phyloP scores from a whole-genome alignment of 2,888 invertebrate genomes.

The Drosophila crucigera region DNA sequence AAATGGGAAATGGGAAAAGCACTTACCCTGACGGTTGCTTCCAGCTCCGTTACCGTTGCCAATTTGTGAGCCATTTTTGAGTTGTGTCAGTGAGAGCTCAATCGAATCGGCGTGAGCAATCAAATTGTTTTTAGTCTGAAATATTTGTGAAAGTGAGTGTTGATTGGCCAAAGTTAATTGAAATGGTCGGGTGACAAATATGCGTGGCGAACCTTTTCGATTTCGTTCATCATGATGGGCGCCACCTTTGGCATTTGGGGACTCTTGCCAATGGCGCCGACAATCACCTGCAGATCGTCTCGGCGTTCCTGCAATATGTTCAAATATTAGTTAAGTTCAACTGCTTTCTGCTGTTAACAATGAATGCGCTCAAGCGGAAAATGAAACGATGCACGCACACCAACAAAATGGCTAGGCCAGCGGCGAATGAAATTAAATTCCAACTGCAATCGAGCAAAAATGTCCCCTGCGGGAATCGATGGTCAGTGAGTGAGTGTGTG shows the following conservation, averaged over 20 bases:
- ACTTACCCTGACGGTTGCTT: constrained; percentile 76
- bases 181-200: constrained; percentile 20
- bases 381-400: constrained; percentile 24
- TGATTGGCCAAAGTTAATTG: constrained; percentile 6
- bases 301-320: constrained; percentile 79
- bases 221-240: constrained; percentile 83
- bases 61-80: constrained; percentile 71
- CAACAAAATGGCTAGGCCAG: constrained; percentile 39
- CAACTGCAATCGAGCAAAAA: constrained; percentile 51
- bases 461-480: constrained; percentile 15
- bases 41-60: constrained; percentile 49
- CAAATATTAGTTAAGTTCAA: background rate
- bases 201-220: constrained; percentile 80
- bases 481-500: constrained; percentile 9
- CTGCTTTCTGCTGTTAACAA: constrained; percentile 27
- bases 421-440: constrained; percentile 58
- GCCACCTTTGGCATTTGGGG: constrained; percentile 83
- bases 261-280: constrained; percentile 83
- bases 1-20: constrained; percentile 16
- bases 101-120: constrained; percentile 83
- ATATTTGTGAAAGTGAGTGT: constrained; percentile 16
- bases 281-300: constrained; percentile 84
- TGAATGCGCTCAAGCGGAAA: constrained; percentile 33
- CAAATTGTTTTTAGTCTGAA: constrained; percentile 84
- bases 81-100: constrained; percentile 82